A percentile compares a stretch with the other conserved stretches of the same genome.
These are phyloP conservation scores for Smittia sp. DNA, from an alignment of 2,888 invertebrate genomes.

Conservation along the genomic window DNA sequence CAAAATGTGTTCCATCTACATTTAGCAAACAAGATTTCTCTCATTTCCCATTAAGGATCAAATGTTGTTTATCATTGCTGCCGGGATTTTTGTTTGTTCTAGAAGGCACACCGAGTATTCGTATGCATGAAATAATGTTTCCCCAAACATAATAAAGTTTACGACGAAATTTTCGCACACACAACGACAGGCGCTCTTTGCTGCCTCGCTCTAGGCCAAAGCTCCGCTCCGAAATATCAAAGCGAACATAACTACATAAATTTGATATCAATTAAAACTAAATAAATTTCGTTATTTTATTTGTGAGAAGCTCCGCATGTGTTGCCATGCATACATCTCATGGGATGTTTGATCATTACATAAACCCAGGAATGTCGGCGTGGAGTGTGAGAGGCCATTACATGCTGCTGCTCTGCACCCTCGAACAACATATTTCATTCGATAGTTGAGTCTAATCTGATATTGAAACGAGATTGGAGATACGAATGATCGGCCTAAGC, in stretches of 20 bases:
- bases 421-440: neutral
- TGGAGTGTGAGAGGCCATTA: neutral
- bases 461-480: slow-evolving; percentile 8
- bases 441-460: neutral
- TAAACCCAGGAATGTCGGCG: neutral
- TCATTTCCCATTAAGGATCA: slow-evolving; percentile 41
- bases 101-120: neutral
- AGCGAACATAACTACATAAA: slow-evolving; percentile 32
- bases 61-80: slow-evolving; percentile 41
- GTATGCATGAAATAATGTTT: slow-evolving; percentile 26
- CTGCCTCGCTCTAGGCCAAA: neutral
- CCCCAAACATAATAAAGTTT: slow-evolving; percentile 15
- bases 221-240: slow-evolving; percentile 2
- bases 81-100: slow-evolving; percentile 33
- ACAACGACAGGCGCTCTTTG: neutral
- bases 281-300: slow-evolving; percentile 32
- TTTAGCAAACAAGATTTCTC: slow-evolving; percentile 40
- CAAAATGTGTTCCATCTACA: neutral
- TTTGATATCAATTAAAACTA: slow-evolving; percentile 41
- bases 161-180: neutral
- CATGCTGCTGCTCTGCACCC: neutral
- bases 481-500: neutral
- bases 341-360: slow-evolving; percentile 3
- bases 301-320: neutral
- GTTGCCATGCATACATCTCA: neutral